phyloP scores from a whole-genome alignment of 2,888 invertebrate genomes.

The Lymantria monacha region DNA sequence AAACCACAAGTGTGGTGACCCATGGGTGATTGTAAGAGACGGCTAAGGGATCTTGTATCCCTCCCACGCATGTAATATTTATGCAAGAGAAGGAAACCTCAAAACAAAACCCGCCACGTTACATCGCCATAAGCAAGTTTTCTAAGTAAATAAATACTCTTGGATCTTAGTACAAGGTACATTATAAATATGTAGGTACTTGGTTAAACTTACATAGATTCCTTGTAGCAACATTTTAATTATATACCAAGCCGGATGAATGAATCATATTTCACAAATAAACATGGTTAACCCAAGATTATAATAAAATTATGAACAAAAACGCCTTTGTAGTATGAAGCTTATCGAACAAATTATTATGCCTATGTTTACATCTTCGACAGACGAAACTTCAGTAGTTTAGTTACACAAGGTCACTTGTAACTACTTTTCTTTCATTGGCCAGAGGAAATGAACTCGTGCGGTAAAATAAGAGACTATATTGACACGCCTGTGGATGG shows the following conservation, averaged over 20 bases:
- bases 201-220: too few species aligned
- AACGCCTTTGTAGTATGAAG: constrained; percentile 5
- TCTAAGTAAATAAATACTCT: too few species aligned
- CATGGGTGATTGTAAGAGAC: too few species aligned
- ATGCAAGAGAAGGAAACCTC: too few species aligned
- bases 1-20: too few species aligned
- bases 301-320: not conserved
- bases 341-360: constrained; percentile 16
- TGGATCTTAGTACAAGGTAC: too few species aligned
- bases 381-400: constrained; percentile 23
- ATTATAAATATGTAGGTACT: too few species aligned
- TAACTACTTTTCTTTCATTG: constrained; percentile 29
- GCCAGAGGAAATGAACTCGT: constrained; percentile 28
- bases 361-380: constrained; percentile 20
- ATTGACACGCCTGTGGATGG: constrained; percentile 25
- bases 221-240: not conserved
- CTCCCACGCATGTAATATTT: too few species aligned
- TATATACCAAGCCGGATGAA: not conserved
- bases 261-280: not conserved
- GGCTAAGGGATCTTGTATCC: too few species aligned
- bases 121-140: too few species aligned
- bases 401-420: constrained; percentile 27
- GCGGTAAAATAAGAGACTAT: constrained; percentile 19
- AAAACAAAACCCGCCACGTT: too few species aligned
- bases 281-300: not conserved